Evolutionary conservation across 2,113 vertebrate species (phyloP), one percentile per base, ranked within the genome.

Genomic region (Corydoras sp.): DNA sequence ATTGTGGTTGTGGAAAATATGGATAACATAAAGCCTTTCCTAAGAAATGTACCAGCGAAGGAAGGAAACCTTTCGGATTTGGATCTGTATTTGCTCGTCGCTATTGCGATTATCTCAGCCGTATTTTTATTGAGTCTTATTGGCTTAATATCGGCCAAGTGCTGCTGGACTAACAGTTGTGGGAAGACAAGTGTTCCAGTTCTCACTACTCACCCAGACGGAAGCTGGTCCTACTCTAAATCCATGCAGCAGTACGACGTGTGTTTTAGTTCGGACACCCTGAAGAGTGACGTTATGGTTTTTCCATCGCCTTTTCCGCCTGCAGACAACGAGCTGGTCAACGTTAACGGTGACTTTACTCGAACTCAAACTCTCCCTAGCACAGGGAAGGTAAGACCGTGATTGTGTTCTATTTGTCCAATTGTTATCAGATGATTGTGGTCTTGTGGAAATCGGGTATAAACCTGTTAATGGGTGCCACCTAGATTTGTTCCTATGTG

Each of bases 41-140:
- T 92, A 1, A 86, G 86, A 69, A 86, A 89, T 65, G 63, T 59
- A 0, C 83, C 86, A 65, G 78, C 83, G 2, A 80, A 76, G 0
- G 78, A 74, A 2, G 81, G 83, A 0, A 79, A 81, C 4, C 86
- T 90, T 71, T 89, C 86, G 0, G 30, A 81, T 43, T 81, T 80
- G 2, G 92, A 91, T 69, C 76, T 92, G 63, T 91, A 89, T 82
- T 71, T 92, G 79, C 79, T 90, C 1, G 70, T 85, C 71, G 86
- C 86, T 24, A 81, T 92, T 0, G 81, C 81, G 29, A 88, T 86
- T 0, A 71, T 92, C 81, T 91, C 88, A 3, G 81, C 81, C 77
- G 82, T 90, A 73, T 91, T 92, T 32, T 72, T 81, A 71, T 18
- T 79, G 58, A 77, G 79, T n/a, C 73, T 83, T 24, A 68, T 81